These are phyloP conservation scores for Semaprochilodus insignis DNA, from an alignment of 2,797 vertebrate genomes.

Conservation along the genomic window DNA sequence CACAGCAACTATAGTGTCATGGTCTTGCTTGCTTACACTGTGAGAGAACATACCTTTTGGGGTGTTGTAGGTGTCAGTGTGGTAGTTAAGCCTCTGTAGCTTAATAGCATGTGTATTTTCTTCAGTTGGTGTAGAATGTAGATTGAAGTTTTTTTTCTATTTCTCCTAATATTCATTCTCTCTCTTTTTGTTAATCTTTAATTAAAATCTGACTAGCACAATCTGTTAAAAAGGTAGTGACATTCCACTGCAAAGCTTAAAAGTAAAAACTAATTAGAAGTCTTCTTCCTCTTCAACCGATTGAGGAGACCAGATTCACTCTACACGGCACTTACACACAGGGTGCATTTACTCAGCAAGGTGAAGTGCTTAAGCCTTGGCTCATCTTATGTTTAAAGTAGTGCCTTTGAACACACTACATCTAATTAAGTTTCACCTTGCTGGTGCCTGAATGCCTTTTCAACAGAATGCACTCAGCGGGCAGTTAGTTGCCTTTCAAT, in stretches of 20 bases:
- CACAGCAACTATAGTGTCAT: background rate
- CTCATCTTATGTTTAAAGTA: conserved; percentile 23
- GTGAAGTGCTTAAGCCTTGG: background rate
- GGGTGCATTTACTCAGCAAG: conserved; percentile 5
- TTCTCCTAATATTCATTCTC: background rate
- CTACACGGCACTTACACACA: background rate
- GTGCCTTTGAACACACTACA: conserved; percentile 9
- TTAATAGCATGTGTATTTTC: background rate
- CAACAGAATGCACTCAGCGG: conserved; percentile 14
- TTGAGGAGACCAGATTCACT: background rate
- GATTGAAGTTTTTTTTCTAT: background rate
- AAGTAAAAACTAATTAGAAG: background rate
- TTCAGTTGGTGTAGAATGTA: background rate
- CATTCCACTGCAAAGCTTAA: background rate
- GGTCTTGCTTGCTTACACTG: background rate
- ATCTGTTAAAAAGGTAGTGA: background rate
- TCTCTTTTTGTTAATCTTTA: background rate
- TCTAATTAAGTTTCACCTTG: conserved; percentile 41
- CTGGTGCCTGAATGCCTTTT: conserved; percentile 21
- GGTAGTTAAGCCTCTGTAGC: background rate
- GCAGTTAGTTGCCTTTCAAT: conserved; percentile 42
- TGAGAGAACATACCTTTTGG: background rate
- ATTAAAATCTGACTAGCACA: background rate
- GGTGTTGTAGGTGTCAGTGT: background rate
- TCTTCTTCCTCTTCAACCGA: background rate